Percentiles rank a stretch among this genome's conserved stretches.
Evolutionary conservation across 2,797 vertebrate genomes (phyloP).

Genomic region (Syndactyla subalaris): DNA sequence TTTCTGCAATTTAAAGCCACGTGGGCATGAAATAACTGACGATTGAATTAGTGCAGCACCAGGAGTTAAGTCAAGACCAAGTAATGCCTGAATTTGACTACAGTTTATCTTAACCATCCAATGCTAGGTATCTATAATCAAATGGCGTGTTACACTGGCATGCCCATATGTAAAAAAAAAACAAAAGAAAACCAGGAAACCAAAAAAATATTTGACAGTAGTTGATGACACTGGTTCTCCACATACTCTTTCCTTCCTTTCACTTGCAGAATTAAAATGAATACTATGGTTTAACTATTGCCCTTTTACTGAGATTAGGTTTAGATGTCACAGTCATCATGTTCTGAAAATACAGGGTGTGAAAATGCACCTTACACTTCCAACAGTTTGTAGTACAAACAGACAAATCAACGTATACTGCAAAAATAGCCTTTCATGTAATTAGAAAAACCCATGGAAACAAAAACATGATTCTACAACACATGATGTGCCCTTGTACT

Average conservation of each 20-base stretch:
- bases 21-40: neutral
- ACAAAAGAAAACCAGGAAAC: neutral
- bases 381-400: neutral
- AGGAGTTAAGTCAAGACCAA: neutral
- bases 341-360: neutral
- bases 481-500: neutral
- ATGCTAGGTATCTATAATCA: neutral
- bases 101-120: neutral
- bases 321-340: neutral
- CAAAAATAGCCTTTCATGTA: neutral
- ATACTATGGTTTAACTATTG: neutral
- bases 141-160: neutral
- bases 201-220: neutral
- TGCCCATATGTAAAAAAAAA: neutral
- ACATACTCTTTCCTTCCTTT: neutral
- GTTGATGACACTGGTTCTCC: neutral
- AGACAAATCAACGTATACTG: neutral
- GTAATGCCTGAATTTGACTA: neutral
- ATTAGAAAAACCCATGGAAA: neutral
- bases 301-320: neutral
- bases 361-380: neutral
- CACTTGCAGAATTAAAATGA: neutral
- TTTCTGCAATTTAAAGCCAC: neutral
- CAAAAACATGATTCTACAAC: neutral
- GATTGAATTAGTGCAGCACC: neutral